Conservation (phyloP, 2,797 vertebrate species). For the Cryptoblepharus egeriae region DNA sequence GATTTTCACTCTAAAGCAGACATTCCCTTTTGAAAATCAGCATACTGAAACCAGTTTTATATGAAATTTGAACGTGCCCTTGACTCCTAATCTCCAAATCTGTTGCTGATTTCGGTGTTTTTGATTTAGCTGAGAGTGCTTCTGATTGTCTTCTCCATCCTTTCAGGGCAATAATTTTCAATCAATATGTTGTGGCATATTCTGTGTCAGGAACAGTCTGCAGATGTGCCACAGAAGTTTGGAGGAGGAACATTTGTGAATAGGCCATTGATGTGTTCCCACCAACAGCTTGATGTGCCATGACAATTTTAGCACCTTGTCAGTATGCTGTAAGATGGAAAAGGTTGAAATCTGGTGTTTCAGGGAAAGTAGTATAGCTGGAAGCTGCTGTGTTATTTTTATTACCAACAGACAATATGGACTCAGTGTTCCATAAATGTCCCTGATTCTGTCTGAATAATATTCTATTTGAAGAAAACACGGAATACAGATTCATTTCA, state of each 20-base stretch:
- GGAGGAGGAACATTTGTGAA: no score
- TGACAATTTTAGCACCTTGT: no score
- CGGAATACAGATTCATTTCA: constrained; percentile 50
- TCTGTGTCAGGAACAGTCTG: no score
- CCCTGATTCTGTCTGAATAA: constrained; percentile 30
- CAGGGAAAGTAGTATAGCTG: neutral
- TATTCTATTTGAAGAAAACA: constrained; percentile 59
- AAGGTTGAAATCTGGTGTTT: no score
- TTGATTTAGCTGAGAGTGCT: constrained; percentile 37
- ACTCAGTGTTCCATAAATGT: constrained; percentile 47
- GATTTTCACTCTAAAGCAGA: neutral
- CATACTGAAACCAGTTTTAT: neutral
- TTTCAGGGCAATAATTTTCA: constrained; percentile 14
- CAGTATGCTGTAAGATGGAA: no score
- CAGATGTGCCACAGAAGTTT: no score
- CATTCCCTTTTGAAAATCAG: neutral
- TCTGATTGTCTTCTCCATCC: constrained; percentile 28
- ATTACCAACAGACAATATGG: constrained; percentile 36
- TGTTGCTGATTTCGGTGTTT: constrained; percentile 29
- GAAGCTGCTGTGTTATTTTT: constrained; percentile 12
- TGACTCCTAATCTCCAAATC: neutral
- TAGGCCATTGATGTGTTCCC: no score
- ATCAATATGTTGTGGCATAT: no score
- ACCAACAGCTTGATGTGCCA: no score
- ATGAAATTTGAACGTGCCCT: neutral